Percentiles rank a stretch among this genome's conserved stretches.
phyloP scores from a whole-genome alignment of 2,797 vertebrate species.

The Limnodromus scolopaceus region DNA sequence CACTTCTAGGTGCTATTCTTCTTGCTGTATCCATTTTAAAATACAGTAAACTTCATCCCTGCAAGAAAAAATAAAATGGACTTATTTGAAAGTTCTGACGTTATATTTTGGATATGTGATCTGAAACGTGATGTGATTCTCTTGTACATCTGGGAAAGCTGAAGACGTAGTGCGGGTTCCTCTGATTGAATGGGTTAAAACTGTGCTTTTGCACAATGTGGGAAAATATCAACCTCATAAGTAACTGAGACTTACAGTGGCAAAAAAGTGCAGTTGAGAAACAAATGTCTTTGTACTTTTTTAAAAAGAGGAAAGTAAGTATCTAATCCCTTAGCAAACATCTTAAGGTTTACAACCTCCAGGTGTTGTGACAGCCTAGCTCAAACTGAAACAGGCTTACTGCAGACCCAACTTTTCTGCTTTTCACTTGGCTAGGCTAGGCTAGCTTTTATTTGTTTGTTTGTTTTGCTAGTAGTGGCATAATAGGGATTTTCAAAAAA shows the following conservation, averaged over 20 bases:
- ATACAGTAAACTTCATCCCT: background rate
- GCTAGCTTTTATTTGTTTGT: background rate
- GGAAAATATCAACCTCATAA: background rate
- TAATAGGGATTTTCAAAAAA: background rate
- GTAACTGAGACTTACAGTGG: background rate
- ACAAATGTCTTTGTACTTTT: background rate
- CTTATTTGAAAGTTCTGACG: background rate
- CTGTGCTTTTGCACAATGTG: background rate
- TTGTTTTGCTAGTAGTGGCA: background rate
- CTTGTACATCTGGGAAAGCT: background rate
- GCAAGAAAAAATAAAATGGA: background rate
- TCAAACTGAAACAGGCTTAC: background rate
- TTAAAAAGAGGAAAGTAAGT: background rate
- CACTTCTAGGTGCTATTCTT: background rate
- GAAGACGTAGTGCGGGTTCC: background rate
- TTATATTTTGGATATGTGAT: background rate
- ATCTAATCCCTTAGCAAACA: background rate
- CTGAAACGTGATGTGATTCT: background rate
- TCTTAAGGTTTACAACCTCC: background rate
- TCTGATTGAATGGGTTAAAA: background rate
- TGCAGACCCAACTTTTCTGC: background rate
- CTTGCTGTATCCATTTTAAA: background rate
- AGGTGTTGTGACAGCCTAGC: background rate
- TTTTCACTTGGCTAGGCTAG: background rate
- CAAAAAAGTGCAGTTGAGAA: background rate